phyloP scores from a whole-genome alignment of 2,113 vertebrate species.

The Narcine bancroftii region DNA sequence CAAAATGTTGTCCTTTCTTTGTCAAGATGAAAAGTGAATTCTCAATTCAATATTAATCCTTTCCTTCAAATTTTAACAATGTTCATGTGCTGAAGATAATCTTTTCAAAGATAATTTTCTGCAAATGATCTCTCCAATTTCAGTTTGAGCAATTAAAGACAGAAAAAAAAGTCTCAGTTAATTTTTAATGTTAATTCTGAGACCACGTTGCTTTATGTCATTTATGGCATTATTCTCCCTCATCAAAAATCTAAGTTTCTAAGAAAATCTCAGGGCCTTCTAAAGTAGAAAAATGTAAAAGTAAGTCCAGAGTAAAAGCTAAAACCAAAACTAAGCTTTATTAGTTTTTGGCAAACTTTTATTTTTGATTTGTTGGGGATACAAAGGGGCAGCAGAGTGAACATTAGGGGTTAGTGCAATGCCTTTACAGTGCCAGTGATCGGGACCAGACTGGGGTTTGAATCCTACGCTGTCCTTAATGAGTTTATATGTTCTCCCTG shows the following conservation, averaged over 20 bases:
- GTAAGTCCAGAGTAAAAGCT: background rate
- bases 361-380: background rate
- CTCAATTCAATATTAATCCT: conserved; percentile 43
- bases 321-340: background rate
- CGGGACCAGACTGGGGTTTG: too few species aligned
- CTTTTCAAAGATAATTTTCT: background rate
- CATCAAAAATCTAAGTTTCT: too few species aligned
- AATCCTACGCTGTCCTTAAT: too few species aligned
- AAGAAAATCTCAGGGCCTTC: background rate
- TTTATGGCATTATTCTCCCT: background rate
- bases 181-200: background rate
- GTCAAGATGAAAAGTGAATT: conserved; percentile 54
- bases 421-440: too few species aligned
- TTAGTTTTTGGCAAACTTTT: background rate
- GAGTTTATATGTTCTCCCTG: too few species aligned
- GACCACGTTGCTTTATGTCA: background rate
- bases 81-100: background rate
- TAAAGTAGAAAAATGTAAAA: background rate
- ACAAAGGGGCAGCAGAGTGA: too few species aligned
- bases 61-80: background rate
- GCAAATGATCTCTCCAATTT: background rate
- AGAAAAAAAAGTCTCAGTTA: background rate
- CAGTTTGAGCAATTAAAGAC: background rate
- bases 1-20: conserved; percentile 58
- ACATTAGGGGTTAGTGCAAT: too few species aligned